phyloP scores from a whole-genome alignment of 2,888 invertebrate genomes.

The Meghimatium bilineatum region DNA sequence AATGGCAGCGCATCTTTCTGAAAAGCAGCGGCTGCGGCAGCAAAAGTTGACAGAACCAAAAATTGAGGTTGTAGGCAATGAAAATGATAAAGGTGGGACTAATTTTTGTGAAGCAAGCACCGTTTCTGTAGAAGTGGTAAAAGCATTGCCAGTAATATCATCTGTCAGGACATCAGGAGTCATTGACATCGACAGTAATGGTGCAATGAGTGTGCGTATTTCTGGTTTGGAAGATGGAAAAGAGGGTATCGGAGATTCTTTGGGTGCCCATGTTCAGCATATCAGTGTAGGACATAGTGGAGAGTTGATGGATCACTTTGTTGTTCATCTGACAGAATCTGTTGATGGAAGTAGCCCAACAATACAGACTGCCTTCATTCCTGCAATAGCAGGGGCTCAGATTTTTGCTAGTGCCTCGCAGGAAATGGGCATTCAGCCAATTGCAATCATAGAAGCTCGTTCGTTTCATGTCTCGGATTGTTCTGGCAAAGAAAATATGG shows the following conservation, averaged over 20 bases:
- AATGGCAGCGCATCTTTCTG: constrained; percentile 1
- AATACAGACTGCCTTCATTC: constrained; percentile 65
- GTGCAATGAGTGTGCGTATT: constrained; percentile 26
- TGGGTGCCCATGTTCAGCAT: constrained; percentile 39
- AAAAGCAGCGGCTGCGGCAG: constrained; percentile 12
- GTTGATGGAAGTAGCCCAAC: constrained; percentile 57
- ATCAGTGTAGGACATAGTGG: constrained; percentile 41
- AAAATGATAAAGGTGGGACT: not conserved
- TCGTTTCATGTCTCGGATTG: constrained; percentile 59
- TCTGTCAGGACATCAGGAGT: not conserved
- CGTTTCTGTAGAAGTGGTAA: constrained; percentile 45
- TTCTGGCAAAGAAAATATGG: constrained; percentile 42
- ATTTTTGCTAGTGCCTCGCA: constrained; percentile 48
- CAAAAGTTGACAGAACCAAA: not conserved
- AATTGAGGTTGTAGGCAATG: not conserved
- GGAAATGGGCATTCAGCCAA: constrained; percentile 60
- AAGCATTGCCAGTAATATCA: constrained; percentile 29
- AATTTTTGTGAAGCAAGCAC: constrained; percentile 2
- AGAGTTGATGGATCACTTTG: constrained; percentile 62
- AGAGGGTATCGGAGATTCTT: not conserved
- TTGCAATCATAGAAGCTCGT: constrained; percentile 68
- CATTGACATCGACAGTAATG: constrained; percentile 22
- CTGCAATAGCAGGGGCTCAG: constrained; percentile 52
- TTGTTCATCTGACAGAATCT: constrained; percentile 61
- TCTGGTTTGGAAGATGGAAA: constrained; percentile 15